A percentile compares a stretch with the other conserved stretches of the same genome.
phyloP scores from a whole-genome alignment of 2,113 vertebrate genomes.

The Erpornis zantholeuca region DNA sequence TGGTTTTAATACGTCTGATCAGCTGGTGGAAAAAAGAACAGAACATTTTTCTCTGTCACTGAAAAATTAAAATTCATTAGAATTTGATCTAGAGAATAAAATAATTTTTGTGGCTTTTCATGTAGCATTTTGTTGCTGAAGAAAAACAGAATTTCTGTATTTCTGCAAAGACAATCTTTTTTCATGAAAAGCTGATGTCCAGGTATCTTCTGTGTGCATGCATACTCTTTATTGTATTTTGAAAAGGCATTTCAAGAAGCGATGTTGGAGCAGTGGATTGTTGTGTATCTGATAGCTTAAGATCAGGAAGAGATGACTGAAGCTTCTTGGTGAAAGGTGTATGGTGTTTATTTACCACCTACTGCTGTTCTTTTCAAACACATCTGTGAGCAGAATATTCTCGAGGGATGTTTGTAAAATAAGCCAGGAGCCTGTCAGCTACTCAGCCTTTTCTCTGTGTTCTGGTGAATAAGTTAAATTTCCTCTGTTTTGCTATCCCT shows the following conservation, averaged over 20 bases:
- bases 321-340: not conserved
- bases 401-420: not conserved
- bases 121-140: not conserved
- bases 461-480: not conserved
- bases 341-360: constrained; percentile 24
- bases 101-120: not conserved
- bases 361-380: constrained; percentile 24
- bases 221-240: not conserved
- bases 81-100: not conserved
- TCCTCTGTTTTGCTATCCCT: not conserved
- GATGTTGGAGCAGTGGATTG: not conserved
- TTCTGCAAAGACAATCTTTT: not conserved
- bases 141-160: not conserved
- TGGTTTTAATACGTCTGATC: constrained; percentile 10
- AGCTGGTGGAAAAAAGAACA: not conserved
- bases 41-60: not conserved
- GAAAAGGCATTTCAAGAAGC: not conserved
- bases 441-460: not conserved
- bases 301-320: not conserved
- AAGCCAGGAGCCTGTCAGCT: constrained; percentile 14
- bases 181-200: not conserved
- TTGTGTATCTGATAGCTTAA: not conserved
- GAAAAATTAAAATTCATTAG: not conserved
- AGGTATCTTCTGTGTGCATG: not conserved
- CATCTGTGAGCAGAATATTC: constrained; percentile 17